These are phyloP conservation scores for Brenthis hecate DNA, from an alignment of 2,888 invertebrate species.

Conservation along the genomic window DNA sequence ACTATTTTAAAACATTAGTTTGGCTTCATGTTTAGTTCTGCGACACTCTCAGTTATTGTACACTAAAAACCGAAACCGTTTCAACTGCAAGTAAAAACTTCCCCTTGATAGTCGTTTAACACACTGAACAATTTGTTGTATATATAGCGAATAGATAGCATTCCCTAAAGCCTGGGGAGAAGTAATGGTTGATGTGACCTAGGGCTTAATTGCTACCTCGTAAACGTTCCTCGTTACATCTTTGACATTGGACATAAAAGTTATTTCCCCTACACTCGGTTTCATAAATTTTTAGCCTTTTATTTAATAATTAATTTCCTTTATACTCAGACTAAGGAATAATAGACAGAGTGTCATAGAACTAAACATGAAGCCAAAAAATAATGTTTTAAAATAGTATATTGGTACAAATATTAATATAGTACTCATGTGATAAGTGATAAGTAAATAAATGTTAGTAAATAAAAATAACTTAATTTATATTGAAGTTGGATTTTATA, in stretches of 20 bases:
- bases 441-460: too few species aligned
- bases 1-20: too few species aligned
- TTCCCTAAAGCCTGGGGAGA: slow-evolving; percentile 8
- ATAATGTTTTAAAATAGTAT: too few species aligned
- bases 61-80: too few species aligned
- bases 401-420: too few species aligned
- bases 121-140: slow-evolving; percentile 3
- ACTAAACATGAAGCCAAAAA: too few species aligned
- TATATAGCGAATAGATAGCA: slow-evolving; percentile 3
- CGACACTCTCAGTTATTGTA: too few species aligned
- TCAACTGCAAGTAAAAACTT: neutral
- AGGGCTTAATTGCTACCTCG: slow-evolving; percentile 12
- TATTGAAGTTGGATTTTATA: too few species aligned
- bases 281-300: slow-evolving; percentile 2
- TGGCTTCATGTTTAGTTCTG: too few species aligned
- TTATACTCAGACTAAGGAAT: neutral
- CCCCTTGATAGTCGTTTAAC: neutral
- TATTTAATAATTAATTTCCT: neutral
- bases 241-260: slow-evolving; percentile 19
- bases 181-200: slow-evolving; percentile 12
- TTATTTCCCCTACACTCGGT: slow-evolving; percentile 11
- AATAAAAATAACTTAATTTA: too few species aligned
- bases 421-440: too few species aligned
- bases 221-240: slow-evolving; percentile 20
- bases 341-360: too few species aligned